Base-by-base conservation (phyloP, 2,888 invertebrate genomes). In the Noctua fimbriata region DNA sequence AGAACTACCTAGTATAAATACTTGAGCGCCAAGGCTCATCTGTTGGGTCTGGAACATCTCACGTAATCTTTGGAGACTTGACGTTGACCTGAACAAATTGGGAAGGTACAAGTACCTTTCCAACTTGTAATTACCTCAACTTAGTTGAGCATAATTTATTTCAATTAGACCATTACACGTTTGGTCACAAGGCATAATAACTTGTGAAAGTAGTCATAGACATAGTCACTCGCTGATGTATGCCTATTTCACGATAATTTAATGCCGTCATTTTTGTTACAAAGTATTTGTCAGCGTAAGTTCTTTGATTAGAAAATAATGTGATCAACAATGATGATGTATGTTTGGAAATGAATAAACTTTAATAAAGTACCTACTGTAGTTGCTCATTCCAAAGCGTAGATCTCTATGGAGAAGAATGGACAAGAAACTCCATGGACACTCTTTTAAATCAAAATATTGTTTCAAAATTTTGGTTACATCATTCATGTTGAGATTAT, bases 231-330 rank as follows among this genome's bases (percentile, higher is more conserved):
- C 41, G n/a, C 36, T 41, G 6, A 32, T 49, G 9, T 24, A 41
- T 49, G 16, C 28, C 66, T 14, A 18, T 74, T 82, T 75, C 66
- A 18, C 49, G 2, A 47, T 69, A 85, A 86, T 63, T 69, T 0
- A 16, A 52, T 74, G 41, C 41, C 16, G 78, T 83, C 78, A 87
- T 82, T 80, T 83, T 75, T 66, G 67, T 87, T 83, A 85, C 82
- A 79, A 69, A 73, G 0, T 32, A 18, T 52, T 69, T 79, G 82
- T 78, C 75, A 41, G 41, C 21, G 52, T 21, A 72, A 78, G 41
- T 24, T 70, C 21, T 0, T 52, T 28, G 24, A 60, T 86, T 18
- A n/a, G 24, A 55, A 79, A 67, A 18, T 28, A 3, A 52, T 16
- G 52, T 79, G 2, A 52, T 60, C 44, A 5, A n/a, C n/a, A 28